Evolutionary conservation across 2,113 vertebrate species (phyloP).

Genomic region (Leptobrachium ailaonicum): DNA sequence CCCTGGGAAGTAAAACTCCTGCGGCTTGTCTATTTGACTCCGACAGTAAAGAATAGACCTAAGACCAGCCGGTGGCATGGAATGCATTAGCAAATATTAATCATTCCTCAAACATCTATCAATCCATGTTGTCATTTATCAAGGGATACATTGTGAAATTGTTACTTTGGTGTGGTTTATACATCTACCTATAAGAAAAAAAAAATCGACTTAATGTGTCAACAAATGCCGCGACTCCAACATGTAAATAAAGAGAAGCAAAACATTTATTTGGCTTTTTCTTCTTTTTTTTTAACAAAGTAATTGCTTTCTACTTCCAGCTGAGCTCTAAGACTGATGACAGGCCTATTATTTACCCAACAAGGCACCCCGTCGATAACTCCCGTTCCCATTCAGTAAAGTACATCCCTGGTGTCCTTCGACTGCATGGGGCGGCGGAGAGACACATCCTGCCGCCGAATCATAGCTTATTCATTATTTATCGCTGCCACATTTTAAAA

Average conservation of each 20-base stretch:
- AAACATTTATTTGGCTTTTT: conserved; percentile 26
- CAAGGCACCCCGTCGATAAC: conserved; percentile 37
- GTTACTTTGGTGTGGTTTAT: background rate
- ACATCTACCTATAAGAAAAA: no score
- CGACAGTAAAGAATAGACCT: conserved; percentile 33
- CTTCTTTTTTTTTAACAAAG: conserved; percentile 30
- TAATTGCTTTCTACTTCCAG: conserved; percentile 60
- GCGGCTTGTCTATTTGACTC: conserved; percentile 30
- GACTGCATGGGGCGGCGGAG: background rate
- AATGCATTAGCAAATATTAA: conserved; percentile 41
- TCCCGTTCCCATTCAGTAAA: conserved; percentile 8
- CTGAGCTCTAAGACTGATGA: conserved; percentile 52
- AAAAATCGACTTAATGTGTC: background rate
- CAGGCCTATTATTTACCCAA: conserved; percentile 64
- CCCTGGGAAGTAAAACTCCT: conserved; percentile 31
- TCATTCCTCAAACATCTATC: background rate
- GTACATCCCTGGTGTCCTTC: conserved; percentile 12
- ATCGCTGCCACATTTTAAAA: no score
- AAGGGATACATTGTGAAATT: background rate
- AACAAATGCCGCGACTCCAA: conserved; percentile 8
- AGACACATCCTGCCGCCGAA: no score
- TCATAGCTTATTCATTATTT: no score
- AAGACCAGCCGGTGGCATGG: conserved; percentile 15
- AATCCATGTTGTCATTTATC: background rate
- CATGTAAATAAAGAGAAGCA: conserved; percentile 59